Conservation (phyloP, 2,888 invertebrate genomes). For the Microctonus hyperodae region DNA sequence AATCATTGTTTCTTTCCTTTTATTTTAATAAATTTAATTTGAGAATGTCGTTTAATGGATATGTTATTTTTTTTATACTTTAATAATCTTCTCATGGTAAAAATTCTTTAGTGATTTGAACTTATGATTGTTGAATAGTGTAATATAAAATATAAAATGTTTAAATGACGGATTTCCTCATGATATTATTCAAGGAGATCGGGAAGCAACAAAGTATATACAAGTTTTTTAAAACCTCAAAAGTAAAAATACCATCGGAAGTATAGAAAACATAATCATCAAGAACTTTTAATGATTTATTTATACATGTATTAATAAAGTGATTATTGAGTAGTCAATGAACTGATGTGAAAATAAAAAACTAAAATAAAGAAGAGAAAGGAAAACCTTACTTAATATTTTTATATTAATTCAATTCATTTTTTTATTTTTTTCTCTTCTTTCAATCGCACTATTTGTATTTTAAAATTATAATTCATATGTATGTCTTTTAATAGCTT, state of each 20-base stretch:
- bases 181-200: conserved; percentile 49
- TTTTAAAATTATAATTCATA: neutral
- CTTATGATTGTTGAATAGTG: neutral
- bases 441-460: neutral
- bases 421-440: no score
- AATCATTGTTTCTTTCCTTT: no score
- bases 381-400: neutral
- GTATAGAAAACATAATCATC: neutral
- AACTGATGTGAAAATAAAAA: neutral
- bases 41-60: neutral
- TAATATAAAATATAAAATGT: neutral
- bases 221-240: neutral
- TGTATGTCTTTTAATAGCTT: neutral
- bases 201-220: conserved; percentile 41
- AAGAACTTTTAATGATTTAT: conserved; percentile 6
- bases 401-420: neutral
- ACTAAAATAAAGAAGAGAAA: neutral
- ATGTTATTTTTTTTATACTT: neutral
- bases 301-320: neutral
- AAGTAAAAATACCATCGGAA: neutral
- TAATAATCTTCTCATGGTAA: neutral
- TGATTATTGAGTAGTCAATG: neutral
- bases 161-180: neutral
- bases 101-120: neutral
- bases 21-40: neutral